These are phyloP conservation scores for Drosophila imparisetae DNA, from an alignment of 2,888 invertebrate species.

Conservation along the genomic window DNA sequence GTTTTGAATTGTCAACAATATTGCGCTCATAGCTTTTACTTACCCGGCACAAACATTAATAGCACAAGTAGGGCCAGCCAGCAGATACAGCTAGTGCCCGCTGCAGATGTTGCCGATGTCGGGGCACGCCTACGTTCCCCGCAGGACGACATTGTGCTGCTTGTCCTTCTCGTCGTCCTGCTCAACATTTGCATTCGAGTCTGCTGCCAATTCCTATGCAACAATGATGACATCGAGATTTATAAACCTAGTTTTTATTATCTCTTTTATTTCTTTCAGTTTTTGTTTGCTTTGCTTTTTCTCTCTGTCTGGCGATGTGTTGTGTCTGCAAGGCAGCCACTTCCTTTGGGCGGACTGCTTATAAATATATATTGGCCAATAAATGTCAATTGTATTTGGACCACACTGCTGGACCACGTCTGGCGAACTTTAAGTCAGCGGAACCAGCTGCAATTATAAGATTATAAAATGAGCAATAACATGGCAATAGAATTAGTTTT, in stretches of 20 bases:
- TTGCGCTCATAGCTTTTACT: slow-evolving; percentile 46
- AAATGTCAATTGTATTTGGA: slow-evolving; percentile 77
- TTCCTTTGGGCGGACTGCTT: slow-evolving; percentile 61
- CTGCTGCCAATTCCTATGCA: slow-evolving; percentile 44
- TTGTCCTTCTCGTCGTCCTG: slow-evolving; percentile 24
- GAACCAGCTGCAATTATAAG: slow-evolving; percentile 49
- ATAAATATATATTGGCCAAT: slow-evolving; percentile 80
- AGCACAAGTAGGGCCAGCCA: slow-evolving; percentile 62
- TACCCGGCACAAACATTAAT: slow-evolving; percentile 69
- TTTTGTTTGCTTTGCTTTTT: slow-evolving; percentile 11
- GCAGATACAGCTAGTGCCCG: slow-evolving; percentile 51
- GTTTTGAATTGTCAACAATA: slow-evolving; percentile 6
- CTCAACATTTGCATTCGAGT: slow-evolving; percentile 31
- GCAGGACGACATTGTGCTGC: slow-evolving; percentile 30
- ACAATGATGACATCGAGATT: slow-evolving; percentile 46
- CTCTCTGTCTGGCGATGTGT: slow-evolving; percentile 19
- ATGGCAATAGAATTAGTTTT: background rate
- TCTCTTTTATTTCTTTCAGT: slow-evolving; percentile 33
- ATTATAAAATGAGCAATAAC: background rate
- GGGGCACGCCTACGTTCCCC: slow-evolving; percentile 41
- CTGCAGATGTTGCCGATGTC: background rate
- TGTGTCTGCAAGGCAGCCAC: slow-evolving; percentile 30
- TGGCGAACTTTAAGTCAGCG: slow-evolving; percentile 19
- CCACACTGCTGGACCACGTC: slow-evolving; percentile 31
- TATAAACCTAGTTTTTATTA: slow-evolving; percentile 39